Percentiles rank a stretch among this genome's conserved stretches.
Conservation (phyloP, 37 sponge, comb jelly and placozoan genomes). For the Diacarnus erythraeanus region DNA sequence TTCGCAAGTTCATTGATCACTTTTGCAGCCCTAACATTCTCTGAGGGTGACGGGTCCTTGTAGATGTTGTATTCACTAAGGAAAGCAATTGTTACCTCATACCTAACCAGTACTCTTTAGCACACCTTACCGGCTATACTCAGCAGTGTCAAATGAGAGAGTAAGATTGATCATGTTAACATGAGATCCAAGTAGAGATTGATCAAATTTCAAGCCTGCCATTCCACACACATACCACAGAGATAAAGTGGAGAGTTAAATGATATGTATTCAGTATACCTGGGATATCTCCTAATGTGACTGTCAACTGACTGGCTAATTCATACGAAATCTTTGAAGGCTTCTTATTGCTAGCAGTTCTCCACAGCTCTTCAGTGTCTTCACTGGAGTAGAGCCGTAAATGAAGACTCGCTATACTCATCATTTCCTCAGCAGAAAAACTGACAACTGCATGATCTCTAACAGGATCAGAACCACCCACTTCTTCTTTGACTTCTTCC, state of each 20-base stretch:
- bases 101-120: too few species aligned
- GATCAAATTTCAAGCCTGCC: neutral
- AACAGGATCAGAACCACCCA: neutral
- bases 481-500: neutral
- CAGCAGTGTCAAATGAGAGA: too few species aligned
- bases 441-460: neutral
- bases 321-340: neutral
- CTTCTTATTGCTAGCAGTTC: neutral
- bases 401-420: constrained; percentile 5
- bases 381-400: neutral
- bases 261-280: neutral
- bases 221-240: neutral
- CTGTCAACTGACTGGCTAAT: neutral
- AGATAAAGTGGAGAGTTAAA: too few species aligned
- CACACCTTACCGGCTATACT: too few species aligned
- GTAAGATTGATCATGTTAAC: neutral
- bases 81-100: too few species aligned
- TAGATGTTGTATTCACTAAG: constrained; percentile 61
- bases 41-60: constrained; percentile 45
- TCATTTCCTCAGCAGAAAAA: constrained; percentile 19
- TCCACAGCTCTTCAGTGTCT: neutral
- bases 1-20: constrained; percentile 23
- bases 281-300: neutral
- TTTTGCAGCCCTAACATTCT: constrained; percentile 15
- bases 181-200: neutral